Base-by-base conservation (phyloP, 2,113 vertebrate species). In the Dasyurus viverrinus region DNA sequence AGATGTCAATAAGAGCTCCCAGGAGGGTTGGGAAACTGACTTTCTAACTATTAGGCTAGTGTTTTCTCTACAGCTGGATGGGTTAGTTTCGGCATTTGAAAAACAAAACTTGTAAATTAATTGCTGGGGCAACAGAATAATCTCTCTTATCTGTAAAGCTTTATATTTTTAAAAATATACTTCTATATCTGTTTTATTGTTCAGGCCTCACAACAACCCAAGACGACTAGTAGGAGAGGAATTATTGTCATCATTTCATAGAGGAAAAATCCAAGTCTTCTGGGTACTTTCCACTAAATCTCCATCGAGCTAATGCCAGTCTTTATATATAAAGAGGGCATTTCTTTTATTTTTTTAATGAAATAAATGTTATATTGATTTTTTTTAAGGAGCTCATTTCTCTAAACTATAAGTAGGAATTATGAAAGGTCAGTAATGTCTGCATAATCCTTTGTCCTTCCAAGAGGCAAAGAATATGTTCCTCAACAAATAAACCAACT, bases 91-190 rank as follows among this genome's bases (percentile, higher is more conserved):
- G 42, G 26, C 36, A 90, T 42, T 0, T 60, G 68, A 36, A 60
- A n/a, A 54, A 52, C 22, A 3, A 4, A 68, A 6, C 60, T 36
- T 68, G 30, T 12, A 68, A 1, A 7, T 0, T 48, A 0, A 0
- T 0, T 6, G n/a, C 53, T 12, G 8, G 91, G 36, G 47, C 6
- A 30, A 26, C 14, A 5, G 4, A 12, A 22, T 0, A 7, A 68
- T n/a, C 36, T 5, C 36, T 84, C 68, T n/a, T 76, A 84, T 84
- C n/a, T 84, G 19, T 84, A 84, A 6, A 22, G 68, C 68, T 19
- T 84, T 14, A 84, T 42, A 19, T 19, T 84, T 84, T 84, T 42
- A 42, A 22, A 16, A 42, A 42, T 22, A 19, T 36, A 42, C n/a
- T 84, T 84, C 19, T 42, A n/a, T 16, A n/a, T n/a, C 36, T 84